These are phyloP conservation scores for Malurus alboscapulatus DNA, from an alignment of 2,113 vertebrate genomes.

Conservation along the genomic window DNA sequence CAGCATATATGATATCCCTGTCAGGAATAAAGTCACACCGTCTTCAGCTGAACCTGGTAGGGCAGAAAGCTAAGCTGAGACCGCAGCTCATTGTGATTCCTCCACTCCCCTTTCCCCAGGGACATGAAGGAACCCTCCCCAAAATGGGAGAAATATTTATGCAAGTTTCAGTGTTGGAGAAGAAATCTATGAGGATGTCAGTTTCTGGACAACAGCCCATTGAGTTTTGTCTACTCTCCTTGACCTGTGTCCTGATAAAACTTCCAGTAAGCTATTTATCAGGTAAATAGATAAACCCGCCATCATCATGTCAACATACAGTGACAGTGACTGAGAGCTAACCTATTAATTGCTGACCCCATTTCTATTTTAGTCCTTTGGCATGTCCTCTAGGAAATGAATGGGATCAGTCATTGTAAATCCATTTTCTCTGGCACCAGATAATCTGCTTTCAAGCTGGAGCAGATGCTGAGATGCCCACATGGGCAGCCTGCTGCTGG, in stretches of 20 bases:
- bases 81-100: neutral
- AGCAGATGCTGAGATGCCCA: neutral
- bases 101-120: neutral
- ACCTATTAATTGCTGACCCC: constrained; percentile 41
- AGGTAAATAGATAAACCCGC: constrained; percentile 11
- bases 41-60: neutral
- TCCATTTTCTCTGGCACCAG: neutral
- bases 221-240: neutral
- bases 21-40: neutral
- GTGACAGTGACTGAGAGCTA: neutral
- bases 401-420: constrained; percentile 30
- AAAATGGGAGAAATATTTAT: neutral
- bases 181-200: neutral
- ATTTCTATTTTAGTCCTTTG: constrained; percentile 54
- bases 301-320: neutral
- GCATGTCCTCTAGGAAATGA: constrained; percentile 29
- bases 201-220: neutral
- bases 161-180: neutral
- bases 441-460: constrained; percentile 39
- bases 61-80: neutral
- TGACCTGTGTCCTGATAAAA: neutral
- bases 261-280: constrained; percentile 28
- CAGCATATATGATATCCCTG: neutral
- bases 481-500: neutral
- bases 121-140: neutral